Conservation (phyloP, 2,797 vertebrate genomes). For the Dipus sagitta region DNA sequence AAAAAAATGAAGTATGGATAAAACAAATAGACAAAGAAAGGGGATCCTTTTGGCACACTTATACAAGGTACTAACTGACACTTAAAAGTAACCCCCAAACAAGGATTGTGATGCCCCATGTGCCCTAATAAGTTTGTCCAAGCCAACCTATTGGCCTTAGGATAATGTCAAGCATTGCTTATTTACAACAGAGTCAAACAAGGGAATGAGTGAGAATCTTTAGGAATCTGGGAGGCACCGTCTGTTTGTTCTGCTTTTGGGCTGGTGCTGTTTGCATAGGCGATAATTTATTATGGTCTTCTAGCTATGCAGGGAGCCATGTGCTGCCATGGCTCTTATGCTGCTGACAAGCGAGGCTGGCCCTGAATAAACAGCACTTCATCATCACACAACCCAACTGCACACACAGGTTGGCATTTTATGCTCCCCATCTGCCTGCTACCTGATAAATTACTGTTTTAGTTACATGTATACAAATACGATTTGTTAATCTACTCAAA, state of each 20-base stretch:
- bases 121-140: background rate
- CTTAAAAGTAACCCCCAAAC: slow-evolving; percentile 6
- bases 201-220: slow-evolving; percentile 71
- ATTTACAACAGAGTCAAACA: slow-evolving; percentile 51
- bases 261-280: slow-evolving; percentile 81
- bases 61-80: background rate
- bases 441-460: slow-evolving; percentile 89
- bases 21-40: slow-evolving; percentile 36
- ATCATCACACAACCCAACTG: slow-evolving; percentile 85
- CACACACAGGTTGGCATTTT: slow-evolving; percentile 83
- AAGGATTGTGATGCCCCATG: background rate
- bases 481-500: slow-evolving; percentile 87
- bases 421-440: slow-evolving; percentile 84
- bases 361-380: slow-evolving; percentile 88
- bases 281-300: slow-evolving; percentile 83
- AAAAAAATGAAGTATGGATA: slow-evolving; percentile 11
- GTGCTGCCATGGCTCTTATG: slow-evolving; percentile 77
- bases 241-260: slow-evolving; percentile 77
- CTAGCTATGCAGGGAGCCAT: slow-evolving; percentile 80
- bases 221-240: slow-evolving; percentile 54
- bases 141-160: slow-evolving; percentile 3
- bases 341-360: slow-evolving; percentile 83
- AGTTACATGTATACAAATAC: slow-evolving; percentile 87
- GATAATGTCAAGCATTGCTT: slow-evolving; percentile 24
- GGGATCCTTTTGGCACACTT: background rate